Conservation (phyloP, 2,888 invertebrate species). For the Netelia virgata region DNA sequence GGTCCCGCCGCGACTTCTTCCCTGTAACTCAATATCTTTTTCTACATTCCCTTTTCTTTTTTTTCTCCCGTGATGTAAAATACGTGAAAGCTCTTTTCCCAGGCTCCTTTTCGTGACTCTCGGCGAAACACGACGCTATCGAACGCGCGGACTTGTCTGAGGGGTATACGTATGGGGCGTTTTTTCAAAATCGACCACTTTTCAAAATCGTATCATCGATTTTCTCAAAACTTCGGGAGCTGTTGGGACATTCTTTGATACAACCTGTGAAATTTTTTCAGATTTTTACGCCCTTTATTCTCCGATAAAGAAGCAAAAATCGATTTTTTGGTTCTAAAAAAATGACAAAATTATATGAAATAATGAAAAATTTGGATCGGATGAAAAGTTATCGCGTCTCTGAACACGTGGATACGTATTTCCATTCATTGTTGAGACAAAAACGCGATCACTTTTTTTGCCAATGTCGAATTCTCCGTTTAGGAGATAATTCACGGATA, state of each 20-base stretch:
- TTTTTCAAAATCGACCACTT: neutral
- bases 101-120: conserved; percentile 44
- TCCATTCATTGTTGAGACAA: too few species aligned
- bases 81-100: conserved; percentile 54
- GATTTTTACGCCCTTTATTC: too few species aligned
- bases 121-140: neutral
- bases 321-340: too few species aligned
- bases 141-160: neutral
- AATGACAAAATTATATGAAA: too few species aligned
- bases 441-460: neutral
- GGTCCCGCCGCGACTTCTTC: conserved; percentile 15
- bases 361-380: too few species aligned
- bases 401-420: too few species aligned
- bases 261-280: too few species aligned
- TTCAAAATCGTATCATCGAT: neutral
- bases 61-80: conserved; percentile 40
- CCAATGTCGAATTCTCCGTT: neutral
- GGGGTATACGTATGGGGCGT: neutral
- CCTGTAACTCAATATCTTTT: conserved; percentile 60
- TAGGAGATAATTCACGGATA: conserved; percentile 27
- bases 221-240: neutral
- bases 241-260: too few species aligned
- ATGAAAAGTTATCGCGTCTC: too few species aligned
- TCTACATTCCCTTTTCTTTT: conserved; percentile 24
- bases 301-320: too few species aligned